Percentiles rank a stretch among this genome's conserved stretches.
phyloP scores from a whole-genome alignment of 2,797 vertebrate genomes.

The Aeoliscus strigatus region DNA sequence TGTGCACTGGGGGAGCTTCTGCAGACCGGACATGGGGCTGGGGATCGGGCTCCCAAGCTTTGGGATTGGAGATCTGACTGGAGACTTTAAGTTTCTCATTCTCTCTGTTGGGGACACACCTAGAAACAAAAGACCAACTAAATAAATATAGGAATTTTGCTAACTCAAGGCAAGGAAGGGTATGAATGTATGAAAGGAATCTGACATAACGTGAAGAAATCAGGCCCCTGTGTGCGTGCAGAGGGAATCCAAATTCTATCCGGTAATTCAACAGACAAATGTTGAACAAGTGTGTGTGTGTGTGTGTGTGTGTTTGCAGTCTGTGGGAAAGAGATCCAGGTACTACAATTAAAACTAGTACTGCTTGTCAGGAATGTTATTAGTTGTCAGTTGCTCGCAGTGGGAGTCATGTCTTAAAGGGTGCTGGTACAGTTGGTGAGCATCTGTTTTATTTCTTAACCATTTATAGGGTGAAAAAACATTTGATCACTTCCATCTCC shows the following conservation, averaged over 20 bases:
- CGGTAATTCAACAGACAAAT: background rate
- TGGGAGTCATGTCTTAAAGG: too few relatives aligned
- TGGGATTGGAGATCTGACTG: conserved; percentile 74
- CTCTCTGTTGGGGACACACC: conserved; percentile 80
- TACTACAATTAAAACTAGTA: background rate
- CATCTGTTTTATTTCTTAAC: too few relatives aligned
- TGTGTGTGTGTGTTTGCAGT: conserved; percentile 6
- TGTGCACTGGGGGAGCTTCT: conserved; percentile 91
- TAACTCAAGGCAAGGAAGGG: background rate
- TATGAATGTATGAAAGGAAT: background rate
- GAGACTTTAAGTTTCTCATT: conserved; percentile 80
- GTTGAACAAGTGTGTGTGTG: background rate
- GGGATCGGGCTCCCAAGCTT: conserved; percentile 81
- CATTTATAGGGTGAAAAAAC: too few relatives aligned
- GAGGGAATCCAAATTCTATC: conserved; percentile 1
- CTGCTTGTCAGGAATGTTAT: too few relatives aligned
- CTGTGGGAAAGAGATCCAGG: conserved; percentile 18
- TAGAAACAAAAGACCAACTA: conserved; percentile 29
- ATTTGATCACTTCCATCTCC: too few relatives aligned
- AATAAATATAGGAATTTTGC: conserved; percentile 2
- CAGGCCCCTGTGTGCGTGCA: conserved; percentile 3
- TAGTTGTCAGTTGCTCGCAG: too few relatives aligned
- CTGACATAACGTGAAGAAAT: background rate
- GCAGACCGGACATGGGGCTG: conserved; percentile 76
- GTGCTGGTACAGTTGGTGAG: too few relatives aligned